Evolutionary conservation across 2,888 invertebrate species (phyloP).

Genomic region (Hirtodrosophila cameraria): DNA sequence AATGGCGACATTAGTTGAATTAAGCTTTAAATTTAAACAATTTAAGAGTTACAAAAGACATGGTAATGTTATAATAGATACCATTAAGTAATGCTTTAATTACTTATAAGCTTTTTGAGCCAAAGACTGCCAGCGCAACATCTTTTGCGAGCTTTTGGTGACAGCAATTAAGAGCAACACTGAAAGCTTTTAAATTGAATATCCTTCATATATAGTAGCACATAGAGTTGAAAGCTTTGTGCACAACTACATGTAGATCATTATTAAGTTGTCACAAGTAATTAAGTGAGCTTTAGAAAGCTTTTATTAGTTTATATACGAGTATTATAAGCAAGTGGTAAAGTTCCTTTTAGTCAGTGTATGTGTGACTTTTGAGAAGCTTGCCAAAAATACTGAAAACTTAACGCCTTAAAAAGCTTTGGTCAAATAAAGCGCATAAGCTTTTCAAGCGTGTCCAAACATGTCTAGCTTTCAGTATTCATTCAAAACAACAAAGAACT

Average conservation of each 20-base stretch:
- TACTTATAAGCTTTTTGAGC: not conserved
- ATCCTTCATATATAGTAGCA: not conserved
- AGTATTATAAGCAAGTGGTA: not conserved
- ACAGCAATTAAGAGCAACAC: constrained; percentile 20
- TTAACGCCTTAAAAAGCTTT: constrained; percentile 32
- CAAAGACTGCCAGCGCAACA: not conserved
- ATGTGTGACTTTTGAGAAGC: constrained; percentile 6
- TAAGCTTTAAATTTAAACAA: not conserved
- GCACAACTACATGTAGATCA: not conserved
- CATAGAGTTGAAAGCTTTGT: constrained; percentile 4
- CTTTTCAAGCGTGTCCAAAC: constrained; percentile 58
- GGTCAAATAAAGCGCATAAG: constrained; percentile 39
- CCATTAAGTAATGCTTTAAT: constrained; percentile 7
- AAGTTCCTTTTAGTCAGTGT: constrained; percentile 1
- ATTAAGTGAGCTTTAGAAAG: constrained; percentile 2
- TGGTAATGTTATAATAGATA: constrained; percentile 1
- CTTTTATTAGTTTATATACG: constrained; percentile 14
- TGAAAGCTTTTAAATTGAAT: constrained; percentile 20
- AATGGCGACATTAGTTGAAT: not conserved
- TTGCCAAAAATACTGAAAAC: constrained; percentile 46
- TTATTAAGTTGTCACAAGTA: constrained; percentile 1
- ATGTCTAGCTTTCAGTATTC: constrained; percentile 82
- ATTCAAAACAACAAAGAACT: constrained; percentile 49
- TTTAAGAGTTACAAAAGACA: constrained; percentile 1
- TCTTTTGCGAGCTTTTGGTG: constrained; percentile 26